Base-by-base conservation (phyloP, 1,140 invertebrate species). In the Platorchestia sp. region DNA sequence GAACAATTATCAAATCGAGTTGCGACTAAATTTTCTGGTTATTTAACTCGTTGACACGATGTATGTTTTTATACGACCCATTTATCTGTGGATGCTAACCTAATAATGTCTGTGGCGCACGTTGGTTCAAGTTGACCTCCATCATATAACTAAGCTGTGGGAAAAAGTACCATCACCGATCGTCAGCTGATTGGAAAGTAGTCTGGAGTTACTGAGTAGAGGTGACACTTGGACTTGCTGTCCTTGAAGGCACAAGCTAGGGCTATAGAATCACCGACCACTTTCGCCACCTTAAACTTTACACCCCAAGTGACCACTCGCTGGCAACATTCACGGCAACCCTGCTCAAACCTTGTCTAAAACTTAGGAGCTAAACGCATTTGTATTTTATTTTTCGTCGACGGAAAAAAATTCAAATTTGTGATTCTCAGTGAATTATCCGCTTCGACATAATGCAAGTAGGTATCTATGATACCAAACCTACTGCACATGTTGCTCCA, bases 161-260 rank as follows among this genome's bases (percentile, higher is more conserved):
- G 59, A 93, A 93, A 45, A 93, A 93, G 91, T 10, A n/a, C 45
- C 91, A 93, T 40, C 43, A 36, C 40, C 45, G 45, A 93, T 45
- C 44, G 45, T 93, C 91, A 45, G 43, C 43, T 93, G 45, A 93
- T 93, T 45, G 43, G 91, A 93, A 93, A 93, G 91, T 93, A 93
- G 91, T 93, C 91, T 44, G 91, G 91, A 6, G 45, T 36, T 45
- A 44, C 91, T n/a, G 43, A 19, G 87, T 45, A n/a, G 91, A 93
- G 91, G 45, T 45, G 91, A 45, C 91, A 93, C 91, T 45, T 41
- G 7, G 91, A 93, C 43, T 45, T 42, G 91, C 40, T 45, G 45
- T 45, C 91, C 91, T 93, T 93, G 91, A n/a, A 3, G 45, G 91
- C 40, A 6, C 91, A 44, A 42, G 41, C 44, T 36, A 6, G 45